phyloP scores from a whole-genome alignment of 2,797 vertebrate genomes.

The Danio aesculapii region DNA sequence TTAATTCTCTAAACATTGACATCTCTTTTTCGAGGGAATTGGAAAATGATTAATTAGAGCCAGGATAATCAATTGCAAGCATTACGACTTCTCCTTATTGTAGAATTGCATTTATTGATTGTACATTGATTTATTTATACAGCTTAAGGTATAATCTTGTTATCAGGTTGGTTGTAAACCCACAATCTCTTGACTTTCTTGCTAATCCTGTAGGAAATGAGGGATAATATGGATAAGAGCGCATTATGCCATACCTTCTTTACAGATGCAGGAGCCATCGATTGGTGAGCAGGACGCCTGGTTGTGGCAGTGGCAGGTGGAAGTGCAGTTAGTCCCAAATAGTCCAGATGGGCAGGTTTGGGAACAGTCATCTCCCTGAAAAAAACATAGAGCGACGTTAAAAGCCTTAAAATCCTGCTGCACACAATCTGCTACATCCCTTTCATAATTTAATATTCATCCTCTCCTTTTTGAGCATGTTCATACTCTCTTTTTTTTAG shows the following conservation, averaged over 20 bases:
- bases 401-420: too few species aligned
- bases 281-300: conserved; percentile 86
- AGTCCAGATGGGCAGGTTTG: conserved; percentile 84
- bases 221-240: conserved; percentile 9
- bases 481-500: too few species aligned
- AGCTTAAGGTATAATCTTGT: conserved; percentile 45
- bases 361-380: conserved; percentile 91
- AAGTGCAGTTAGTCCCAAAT: conserved; percentile 91
- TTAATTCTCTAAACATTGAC: conserved; percentile 38
- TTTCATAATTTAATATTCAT: too few species aligned
- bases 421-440: too few species aligned
- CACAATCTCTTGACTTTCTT: conserved; percentile 14
- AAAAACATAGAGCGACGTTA: conserved; percentile 8
- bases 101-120: conserved; percentile 32
- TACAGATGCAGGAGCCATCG: conserved; percentile 94
- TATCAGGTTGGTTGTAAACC: conserved; percentile 39
- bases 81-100: conserved; percentile 38
- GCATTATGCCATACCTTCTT: conserved; percentile 83
- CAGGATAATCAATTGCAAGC: conserved; percentile 46
- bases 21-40: conserved; percentile 36
- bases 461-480: too few species aligned
- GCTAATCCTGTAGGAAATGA: background rate
- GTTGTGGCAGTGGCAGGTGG: conserved; percentile 89
- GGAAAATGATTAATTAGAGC: conserved; percentile 50
- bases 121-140: conserved; percentile 45